Evolutionary conservation across 2,797 vertebrate species (phyloP), one percentile per base, ranked within the genome.

Genomic region (Lithobates pipiens): DNA sequence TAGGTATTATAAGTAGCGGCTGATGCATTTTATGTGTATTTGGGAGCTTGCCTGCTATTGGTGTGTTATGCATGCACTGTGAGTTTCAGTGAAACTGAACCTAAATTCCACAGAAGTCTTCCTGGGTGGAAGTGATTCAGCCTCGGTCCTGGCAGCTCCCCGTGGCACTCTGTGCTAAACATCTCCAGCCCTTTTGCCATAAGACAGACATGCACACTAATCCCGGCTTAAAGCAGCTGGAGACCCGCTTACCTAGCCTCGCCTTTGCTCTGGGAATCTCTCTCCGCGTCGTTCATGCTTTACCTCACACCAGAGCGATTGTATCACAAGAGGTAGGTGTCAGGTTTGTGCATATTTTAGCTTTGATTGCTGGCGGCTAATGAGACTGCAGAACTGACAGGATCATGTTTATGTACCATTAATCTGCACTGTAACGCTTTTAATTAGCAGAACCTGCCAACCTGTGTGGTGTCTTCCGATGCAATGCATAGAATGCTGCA

Each of bases 181-280:
- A 27, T 16, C 63, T 15, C 80, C 23, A 13, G 39, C 63, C 15
- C 34, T 3, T 32, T 32, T 29, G 3, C 50, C 54, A 29, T n/a
- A 34, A n/a, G 70, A 16, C 42, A 61, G 18, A 74, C 36, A 29
- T 5, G 21, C 25, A 3, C 54, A 10, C 42, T 82, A 65, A 75
- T 82, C 71, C 10, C 23, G 8, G 36, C 50, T 72, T 21, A 34
- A 4, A 42, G 16, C 63, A 54, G n/a, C 44, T 29, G 54, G 36
- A 73, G n/a, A 57, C 54, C 70, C 57, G 18, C 57, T 63, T 78
- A 65, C 76, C 39, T 39, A 21, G 44, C 44, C 44, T 46, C 39
- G 11, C 61, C 23, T 25, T 15, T 42, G 21, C 36, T 39, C 29
- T 18, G 32, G 18, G 23, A 13, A 16, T 70, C 10, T 70, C 10